phyloP scores from a whole-genome alignment of 2,888 invertebrate species.

The Prosapia bicincta region DNA sequence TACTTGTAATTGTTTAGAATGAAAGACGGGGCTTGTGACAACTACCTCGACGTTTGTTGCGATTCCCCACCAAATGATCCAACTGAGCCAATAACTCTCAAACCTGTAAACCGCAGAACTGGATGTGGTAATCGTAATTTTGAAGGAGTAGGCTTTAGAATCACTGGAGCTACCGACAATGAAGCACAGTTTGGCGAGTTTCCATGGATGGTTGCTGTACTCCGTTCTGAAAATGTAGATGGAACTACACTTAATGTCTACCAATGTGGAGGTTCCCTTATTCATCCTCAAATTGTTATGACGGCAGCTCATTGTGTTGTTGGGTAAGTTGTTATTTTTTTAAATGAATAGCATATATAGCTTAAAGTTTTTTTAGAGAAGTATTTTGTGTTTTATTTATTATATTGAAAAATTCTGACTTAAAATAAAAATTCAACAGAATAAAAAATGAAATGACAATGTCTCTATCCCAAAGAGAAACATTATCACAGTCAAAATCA shows the following conservation, averaged over 20 bases:
- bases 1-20: constrained; percentile 39
- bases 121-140: constrained; percentile 73
- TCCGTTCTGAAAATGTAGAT: constrained; percentile 54
- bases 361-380: no score
- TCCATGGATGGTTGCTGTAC: constrained; percentile 74
- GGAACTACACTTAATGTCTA: constrained; percentile 57
- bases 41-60: constrained; percentile 75
- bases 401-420: no score
- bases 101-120: constrained; percentile 37
- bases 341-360: no score
- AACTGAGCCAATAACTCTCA: constrained; percentile 39
- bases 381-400: no score
- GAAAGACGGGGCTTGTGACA: constrained; percentile 54
- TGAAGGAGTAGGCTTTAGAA: constrained; percentile 68
- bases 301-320: constrained; percentile 78
- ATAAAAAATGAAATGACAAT: no score
- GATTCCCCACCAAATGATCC: constrained; percentile 39
- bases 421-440: no score
- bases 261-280: constrained; percentile 76
- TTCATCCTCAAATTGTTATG: constrained; percentile 69
- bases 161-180: constrained; percentile 55
- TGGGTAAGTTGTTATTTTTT: no score
- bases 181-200: constrained; percentile 76
- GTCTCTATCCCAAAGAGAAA: no score
- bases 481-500: no score